These are phyloP conservation scores for Cynaeus angustus DNA, from an alignment of 2,888 invertebrate genomes.

Conservation along the genomic window DNA sequence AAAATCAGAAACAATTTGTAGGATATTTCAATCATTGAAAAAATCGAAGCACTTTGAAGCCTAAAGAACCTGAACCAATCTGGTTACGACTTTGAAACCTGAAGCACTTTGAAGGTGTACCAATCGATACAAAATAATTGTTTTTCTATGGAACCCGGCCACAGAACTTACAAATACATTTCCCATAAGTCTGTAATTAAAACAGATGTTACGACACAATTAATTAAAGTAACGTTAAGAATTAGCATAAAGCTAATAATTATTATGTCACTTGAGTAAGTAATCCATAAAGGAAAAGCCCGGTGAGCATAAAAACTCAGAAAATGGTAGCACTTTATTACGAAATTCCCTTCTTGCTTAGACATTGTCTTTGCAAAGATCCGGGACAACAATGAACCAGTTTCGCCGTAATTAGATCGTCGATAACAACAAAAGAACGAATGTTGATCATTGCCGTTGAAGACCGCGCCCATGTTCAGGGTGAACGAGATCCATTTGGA, in stretches of 20 bases:
- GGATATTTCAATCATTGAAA: too few species aligned
- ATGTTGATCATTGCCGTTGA: conserved; percentile 54
- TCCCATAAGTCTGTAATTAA: not conserved
- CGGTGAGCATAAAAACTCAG: too few species aligned
- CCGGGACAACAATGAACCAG: conserved; percentile 58
- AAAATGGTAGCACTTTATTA: not conserved
- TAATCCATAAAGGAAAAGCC: not conserved
- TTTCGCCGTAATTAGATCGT: conserved; percentile 58
- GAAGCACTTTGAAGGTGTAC: too few species aligned
- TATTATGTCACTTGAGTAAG: conserved; percentile 1
- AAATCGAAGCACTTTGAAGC: too few species aligned
- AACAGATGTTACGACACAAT: conserved; percentile 9
- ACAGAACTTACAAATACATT: too few species aligned
- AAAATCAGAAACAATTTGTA: too few species aligned
- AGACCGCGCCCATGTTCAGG: conserved; percentile 61
- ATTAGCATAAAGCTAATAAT: conserved; percentile 5
- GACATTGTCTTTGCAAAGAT: conserved; percentile 45
- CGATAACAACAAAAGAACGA: conserved; percentile 57
- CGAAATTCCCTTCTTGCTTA: not conserved
- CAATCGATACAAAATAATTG: too few species aligned
- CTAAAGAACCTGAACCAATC: too few species aligned
- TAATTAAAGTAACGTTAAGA: conserved; percentile 4
- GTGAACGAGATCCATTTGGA: conserved; percentile 58
- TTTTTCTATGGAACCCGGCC: too few species aligned
- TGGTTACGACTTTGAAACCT: too few species aligned